Evolutionary conservation across 2,888 invertebrate genomes (phyloP), one percentile per base, ranked within the genome.

Genomic region (Drosophila putrida): DNA sequence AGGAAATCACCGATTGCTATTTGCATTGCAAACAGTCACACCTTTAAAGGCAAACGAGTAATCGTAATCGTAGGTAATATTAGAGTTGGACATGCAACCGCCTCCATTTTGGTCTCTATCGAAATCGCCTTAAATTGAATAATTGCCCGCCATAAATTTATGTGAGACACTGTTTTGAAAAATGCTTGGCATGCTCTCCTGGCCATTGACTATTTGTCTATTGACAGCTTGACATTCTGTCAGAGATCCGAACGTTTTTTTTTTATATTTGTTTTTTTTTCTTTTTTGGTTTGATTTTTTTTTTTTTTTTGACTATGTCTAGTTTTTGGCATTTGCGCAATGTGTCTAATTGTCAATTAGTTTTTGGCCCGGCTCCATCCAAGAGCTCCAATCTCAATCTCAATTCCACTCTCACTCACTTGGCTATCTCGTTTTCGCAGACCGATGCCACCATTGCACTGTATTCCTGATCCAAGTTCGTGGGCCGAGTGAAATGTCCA

Each of bases 401-500:
- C 10, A 47, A 47, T 51, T 25, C 41, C 27, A 57, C 44, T 66
- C 49, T 54, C 65, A 91, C 91, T 89, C 82, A 92, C 92, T 90
- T 88, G 71, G 85, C 80, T 54, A 82, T 76, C 68, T 92, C 90
- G 63, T 81, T 89, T 58, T 91, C 90, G 73, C 87, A 91, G 46
- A 90, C 88, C 35, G 90, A 80, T 27, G 91, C 90, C 50, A 91
- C 90, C 84, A 92, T 88, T 3, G 90, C 90, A 55, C 89, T 91
- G 61, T 92, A 90, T 62, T 91, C 90, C 70, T 81, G 90, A 61
- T 92, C 91, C 86, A 91, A 69, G 55, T 89, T 90, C 13, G 35
- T 77, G 36, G 80, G 47, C n/a, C 86, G 62, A 15, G 50, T 49
- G 6, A 66, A 69, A 4, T 73, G 71, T 43, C 77, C 67, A 8